Evolutionary conservation across 1,140 invertebrate species (phyloP), one percentile per base, ranked within the genome.

Genomic region (Diorhabda carinulata): DNA sequence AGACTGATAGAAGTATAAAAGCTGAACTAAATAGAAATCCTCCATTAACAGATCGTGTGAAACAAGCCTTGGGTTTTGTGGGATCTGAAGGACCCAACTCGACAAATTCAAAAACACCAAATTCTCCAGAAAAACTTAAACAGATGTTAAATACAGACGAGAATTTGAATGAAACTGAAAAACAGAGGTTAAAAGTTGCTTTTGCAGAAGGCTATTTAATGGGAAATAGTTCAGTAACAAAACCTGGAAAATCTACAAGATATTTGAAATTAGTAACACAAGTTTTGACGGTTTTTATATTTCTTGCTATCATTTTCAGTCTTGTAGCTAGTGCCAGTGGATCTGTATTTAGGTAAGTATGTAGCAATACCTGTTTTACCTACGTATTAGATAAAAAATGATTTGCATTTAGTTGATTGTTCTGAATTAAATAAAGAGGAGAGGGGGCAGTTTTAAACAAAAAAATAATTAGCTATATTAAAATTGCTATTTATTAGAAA

Each of bases 131-230:
- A 65, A 72, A 75, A 58, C 70, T 82, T 10, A 81, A 79, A 65
- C 75, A 79, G 63, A 71, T 82, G 62, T 68, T 82, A 61, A 67
- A 61, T 44, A 60, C 73, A 52, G 74, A 77, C 8, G 81, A 81
- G 44, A 76, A 78, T 42, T 70, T 86, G 52, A 78, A 81, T 60
- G 70, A 75, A 7, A 82, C 83, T 45, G 87, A 93, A 76, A 87
- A 90, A 72, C 86, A 92, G 74, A 88, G 87, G 74, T 82, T 95
- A 9, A 94, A 94, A 84, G 85, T 94, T 71, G 93, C 94, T 0
- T 97, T 96, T 83, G 93, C 93, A 61, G 94, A 97, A 82, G 95
- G 95, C 5, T 96, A 96, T 81, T 77, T 92, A 61, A 87, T 92
- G 59, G 92, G 89, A 80, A 79, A 78, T 72, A 78, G 74, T 77